phyloP scores from a whole-genome alignment of 2,113 vertebrate genomes.

The Tenebrosternarchus preto region DNA sequence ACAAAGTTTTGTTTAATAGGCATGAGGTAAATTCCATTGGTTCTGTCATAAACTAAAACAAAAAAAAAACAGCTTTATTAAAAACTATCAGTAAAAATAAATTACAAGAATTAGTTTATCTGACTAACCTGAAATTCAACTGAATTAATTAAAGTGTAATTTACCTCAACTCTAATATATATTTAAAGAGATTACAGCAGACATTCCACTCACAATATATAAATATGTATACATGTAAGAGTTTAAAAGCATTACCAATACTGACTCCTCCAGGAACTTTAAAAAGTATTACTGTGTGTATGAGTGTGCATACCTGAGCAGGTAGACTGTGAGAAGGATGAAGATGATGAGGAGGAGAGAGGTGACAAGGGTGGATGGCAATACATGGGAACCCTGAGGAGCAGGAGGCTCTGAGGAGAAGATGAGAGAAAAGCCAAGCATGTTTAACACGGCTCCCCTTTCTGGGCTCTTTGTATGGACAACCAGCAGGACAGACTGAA shows the following conservation, averaged over 20 bases:
- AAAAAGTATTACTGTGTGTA: not conserved
- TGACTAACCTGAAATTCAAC: conserved; percentile 6
- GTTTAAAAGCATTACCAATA: not conserved
- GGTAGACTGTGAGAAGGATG: conserved; percentile 83
- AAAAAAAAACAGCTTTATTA: too few species aligned
- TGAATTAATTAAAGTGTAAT: not conserved
- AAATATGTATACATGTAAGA: too few species aligned
- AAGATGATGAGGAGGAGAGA: conserved; percentile 80
- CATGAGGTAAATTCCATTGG: not conserved
- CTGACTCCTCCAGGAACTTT: not conserved
- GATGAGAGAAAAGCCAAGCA: conserved; percentile 24
- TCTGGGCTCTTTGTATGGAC: not conserved
- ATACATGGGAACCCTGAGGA: conserved; percentile 74
- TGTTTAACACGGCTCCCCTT: not conserved
- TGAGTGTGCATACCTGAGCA: conserved; percentile 77
- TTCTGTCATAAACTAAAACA: not conserved
- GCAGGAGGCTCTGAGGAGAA: conserved; percentile 63
- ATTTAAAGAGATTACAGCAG: not conserved
- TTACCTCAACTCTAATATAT: not conserved
- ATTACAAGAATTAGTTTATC: not conserved
- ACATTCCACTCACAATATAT: not conserved
- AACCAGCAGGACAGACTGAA: not conserved
- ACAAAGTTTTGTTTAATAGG: not conserved
- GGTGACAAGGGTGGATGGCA: conserved; percentile 84
- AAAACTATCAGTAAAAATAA: not conserved